These are phyloP conservation scores for Pholis gunnellus DNA, from an alignment of 2,113 vertebrate species.

Conservation along the genomic window DNA sequence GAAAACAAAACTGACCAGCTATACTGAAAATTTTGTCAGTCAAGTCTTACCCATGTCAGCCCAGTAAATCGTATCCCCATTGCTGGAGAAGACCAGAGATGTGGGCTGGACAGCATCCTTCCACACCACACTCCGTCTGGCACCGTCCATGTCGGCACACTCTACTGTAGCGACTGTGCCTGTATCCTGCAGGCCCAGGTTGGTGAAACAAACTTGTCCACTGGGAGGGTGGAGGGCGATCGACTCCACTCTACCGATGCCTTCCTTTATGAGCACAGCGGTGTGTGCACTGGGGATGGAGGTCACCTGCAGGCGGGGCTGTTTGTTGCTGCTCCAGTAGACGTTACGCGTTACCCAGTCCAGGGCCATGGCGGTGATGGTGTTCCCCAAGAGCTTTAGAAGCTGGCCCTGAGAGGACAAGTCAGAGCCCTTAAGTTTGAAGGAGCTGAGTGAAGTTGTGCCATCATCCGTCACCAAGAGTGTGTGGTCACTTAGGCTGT, in stretches of 20 bases:
- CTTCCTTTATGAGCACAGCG: constrained; percentile 79
- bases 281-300: constrained; percentile 74
- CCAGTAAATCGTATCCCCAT: constrained; percentile 89
- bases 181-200: constrained; percentile 46
- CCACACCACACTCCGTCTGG: constrained; percentile 80
- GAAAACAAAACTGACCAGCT: neutral
- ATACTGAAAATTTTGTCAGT: neutral
- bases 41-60: constrained; percentile 84
- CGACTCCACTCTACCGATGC: constrained; percentile 72
- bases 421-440: constrained; percentile 80
- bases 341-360: constrained; percentile 91
- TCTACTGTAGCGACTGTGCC: constrained; percentile 66
- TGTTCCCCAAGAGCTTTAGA: constrained; percentile 80
- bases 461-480: constrained; percentile 85
- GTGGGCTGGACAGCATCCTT: constrained; percentile 79
- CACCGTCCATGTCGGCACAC: constrained; percentile 89
- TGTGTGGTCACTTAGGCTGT: constrained; percentile 79
- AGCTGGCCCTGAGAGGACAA: constrained; percentile 76
- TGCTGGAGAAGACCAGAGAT: constrained; percentile 83
- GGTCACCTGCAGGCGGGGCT: constrained; percentile 82
- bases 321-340: constrained; percentile 89
- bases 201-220: constrained; percentile 87
- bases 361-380: constrained; percentile 84
- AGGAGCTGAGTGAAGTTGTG: constrained; percentile 77
- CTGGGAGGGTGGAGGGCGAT: constrained; percentile 85